Evolutionary conservation across 2,888 invertebrate genomes (phyloP), one percentile per base, ranked within the genome.

Genomic region (Orthonevra nobilis): DNA sequence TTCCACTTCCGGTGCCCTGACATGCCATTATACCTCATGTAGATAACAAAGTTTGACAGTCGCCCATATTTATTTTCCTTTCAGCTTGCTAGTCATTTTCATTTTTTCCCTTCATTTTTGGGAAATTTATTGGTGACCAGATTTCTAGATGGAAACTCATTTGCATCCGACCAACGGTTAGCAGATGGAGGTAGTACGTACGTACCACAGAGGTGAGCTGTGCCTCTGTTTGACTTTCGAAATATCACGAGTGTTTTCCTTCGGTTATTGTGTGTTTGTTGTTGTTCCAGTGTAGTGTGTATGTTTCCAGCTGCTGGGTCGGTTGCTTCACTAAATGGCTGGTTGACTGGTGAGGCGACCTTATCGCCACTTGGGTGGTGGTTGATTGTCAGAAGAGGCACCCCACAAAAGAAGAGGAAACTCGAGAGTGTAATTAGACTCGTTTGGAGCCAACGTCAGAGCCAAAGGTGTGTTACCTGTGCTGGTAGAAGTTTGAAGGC

Each of bases 41-140:
- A 58, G 75, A 75, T 75, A 75, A 75, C 63, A 75, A 30, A n/a
- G 69, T 75, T 69, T 69, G 69, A 69, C 63, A 69, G 58, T 70
- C 64, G 77, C 56, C 44, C 58, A 70, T 77, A 64, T 70, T 77
- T 70, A 70, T 77, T 38, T 64, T 58, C 19, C 44, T 52, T 63
- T 26, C 52, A 15, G 15, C 5, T 17, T 20, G 32, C 34, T 14
- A 32, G 42, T 38, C 34, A 14, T 42, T 46, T 5, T 26, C 32
- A 38, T 50, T 40, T 40, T 52, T 52, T 44, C 28, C 14, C 52
- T 70, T 61, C 44, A 60, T 69, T 63, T 58, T 30, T 48, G 12
- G 52, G 17, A 60, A 63, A 70, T 70, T 64, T 70, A 70, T 54
- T 70, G 70, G 58, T 70, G 44, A 38, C 58, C 70, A 64, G 70